A percentile compares a stretch with the other conserved stretches of the same genome.
Evolutionary conservation across 2,888 invertebrate species (phyloP).

Genomic region (Morinoia aosen): DNA sequence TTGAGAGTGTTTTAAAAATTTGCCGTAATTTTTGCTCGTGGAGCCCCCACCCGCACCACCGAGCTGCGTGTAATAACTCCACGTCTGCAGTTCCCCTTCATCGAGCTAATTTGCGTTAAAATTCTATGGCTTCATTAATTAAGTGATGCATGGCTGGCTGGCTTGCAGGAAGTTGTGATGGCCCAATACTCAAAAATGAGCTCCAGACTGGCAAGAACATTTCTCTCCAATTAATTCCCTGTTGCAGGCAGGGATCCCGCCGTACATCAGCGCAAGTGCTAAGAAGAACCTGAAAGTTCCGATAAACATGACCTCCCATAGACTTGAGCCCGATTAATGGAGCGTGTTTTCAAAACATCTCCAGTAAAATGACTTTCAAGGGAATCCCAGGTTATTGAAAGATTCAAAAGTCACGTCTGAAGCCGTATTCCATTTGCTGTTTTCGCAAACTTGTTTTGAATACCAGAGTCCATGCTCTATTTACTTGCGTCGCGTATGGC

Average conservation of each 20-base stretch:
- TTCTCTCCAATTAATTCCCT: conserved; percentile 3
- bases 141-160: not conserved
- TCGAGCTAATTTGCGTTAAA: conserved; percentile 21
- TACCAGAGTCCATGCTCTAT: not conserved
- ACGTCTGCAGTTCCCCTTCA: conserved; percentile 6
- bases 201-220: conserved; percentile 10
- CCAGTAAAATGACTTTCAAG: not conserved
- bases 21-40: not conserved
- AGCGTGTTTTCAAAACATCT: conserved; percentile 17
- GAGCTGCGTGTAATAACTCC: not conserved
- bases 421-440: not conserved
- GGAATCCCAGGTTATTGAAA: not conserved
- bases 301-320: not conserved
- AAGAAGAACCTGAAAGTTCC: not conserved
- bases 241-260: too few relatives aligned
- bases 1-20: not conserved
- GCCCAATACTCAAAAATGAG: not conserved
- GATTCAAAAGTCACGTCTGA: not conserved
- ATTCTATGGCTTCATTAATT: conserved; percentile 21
- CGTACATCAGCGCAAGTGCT: not conserved
- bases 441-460: not conserved
- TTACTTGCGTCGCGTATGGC: not conserved
- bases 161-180: conserved; percentile 27
- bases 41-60: not conserved
- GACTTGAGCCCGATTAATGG: not conserved